Percentiles rank a stretch among this genome's conserved stretches.
phyloP scores from a whole-genome alignment of 2,888 invertebrate genomes.

The Ceramica pisi region DNA sequence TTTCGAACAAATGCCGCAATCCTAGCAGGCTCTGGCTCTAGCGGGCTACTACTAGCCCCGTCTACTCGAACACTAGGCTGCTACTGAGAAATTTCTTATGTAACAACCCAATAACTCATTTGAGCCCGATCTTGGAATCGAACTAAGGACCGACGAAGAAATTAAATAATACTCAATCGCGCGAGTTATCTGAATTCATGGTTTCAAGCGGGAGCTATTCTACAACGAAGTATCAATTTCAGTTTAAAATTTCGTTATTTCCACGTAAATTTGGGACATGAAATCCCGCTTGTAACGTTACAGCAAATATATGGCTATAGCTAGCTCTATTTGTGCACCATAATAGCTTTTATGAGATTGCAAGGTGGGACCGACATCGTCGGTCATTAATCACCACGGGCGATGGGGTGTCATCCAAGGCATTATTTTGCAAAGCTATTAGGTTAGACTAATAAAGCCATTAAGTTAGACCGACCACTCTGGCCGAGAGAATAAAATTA shows the following conservation, averaged over 20 bases:
- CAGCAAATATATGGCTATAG: not conserved
- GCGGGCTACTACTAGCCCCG: too few relatives aligned
- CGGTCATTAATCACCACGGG: constrained; percentile 63
- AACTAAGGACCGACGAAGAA: too few relatives aligned
- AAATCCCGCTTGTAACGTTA: not conserved
- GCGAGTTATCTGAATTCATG: not conserved
- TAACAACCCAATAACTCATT: too few relatives aligned
- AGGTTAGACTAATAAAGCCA: constrained; percentile 30
- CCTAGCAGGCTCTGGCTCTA: too few relatives aligned
- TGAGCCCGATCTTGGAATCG: too few relatives aligned
- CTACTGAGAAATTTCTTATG: too few relatives aligned
- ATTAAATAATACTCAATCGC: not conserved
- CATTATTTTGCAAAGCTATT: constrained; percentile 55
- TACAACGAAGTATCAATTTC: not conserved
- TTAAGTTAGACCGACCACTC: not conserved
- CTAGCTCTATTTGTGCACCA: not conserved
- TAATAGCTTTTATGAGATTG: constrained; percentile 63
- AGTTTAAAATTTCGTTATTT: not conserved
- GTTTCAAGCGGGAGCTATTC: not conserved
- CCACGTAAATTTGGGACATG: not conserved
- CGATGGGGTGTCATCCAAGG: constrained; percentile 56
- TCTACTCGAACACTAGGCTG: too few relatives aligned
- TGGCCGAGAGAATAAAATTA: not conserved
- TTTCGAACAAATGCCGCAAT: too few relatives aligned
- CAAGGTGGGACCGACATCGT: constrained; percentile 53